phyloP scores from a whole-genome alignment of 2,888 invertebrate genomes.

The Archaeoteleia sp. region DNA sequence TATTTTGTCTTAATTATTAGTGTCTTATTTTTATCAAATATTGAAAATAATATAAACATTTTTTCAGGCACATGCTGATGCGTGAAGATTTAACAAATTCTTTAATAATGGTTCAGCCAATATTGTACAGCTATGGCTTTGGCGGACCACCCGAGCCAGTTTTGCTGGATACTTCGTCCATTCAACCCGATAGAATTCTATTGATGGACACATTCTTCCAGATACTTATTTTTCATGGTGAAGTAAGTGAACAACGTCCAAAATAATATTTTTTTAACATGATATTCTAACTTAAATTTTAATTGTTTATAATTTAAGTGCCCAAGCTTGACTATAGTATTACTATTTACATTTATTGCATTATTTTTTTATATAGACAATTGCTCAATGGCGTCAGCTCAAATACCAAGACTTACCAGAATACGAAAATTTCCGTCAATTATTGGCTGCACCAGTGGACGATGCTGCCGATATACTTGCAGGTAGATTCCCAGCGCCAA shows the following conservation, averaged over 20 bases:
- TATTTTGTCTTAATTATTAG: neutral
- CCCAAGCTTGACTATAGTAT: no score
- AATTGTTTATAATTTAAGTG: no score
- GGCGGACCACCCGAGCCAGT: conserved; percentile 98
- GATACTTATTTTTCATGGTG: conserved; percentile 99
- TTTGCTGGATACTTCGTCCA: conserved; percentile 96
- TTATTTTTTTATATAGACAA: conserved; percentile 80
- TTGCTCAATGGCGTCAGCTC: conserved; percentile 96
- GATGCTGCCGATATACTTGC: conserved; percentile 98
- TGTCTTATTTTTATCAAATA: neutral
- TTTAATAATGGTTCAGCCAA: conserved; percentile 99
- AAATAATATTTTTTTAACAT: conserved; percentile 8
- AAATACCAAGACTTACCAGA: conserved; percentile 98
- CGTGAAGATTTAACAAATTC: conserved; percentile 98
- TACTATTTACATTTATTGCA: conserved; percentile 1
- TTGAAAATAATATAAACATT: neutral
- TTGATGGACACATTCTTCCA: conserved; percentile 99
- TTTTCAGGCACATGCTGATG: conserved; percentile 93
- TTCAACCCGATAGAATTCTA: conserved; percentile 96
- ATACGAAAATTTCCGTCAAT: conserved; percentile 97
- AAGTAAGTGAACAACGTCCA: conserved; percentile 78
- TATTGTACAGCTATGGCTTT: conserved; percentile 98
- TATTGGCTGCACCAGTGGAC: conserved; percentile 96
- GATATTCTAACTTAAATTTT: no score
- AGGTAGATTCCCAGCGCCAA: conserved; percentile 97